These are phyloP conservation scores for Rhabdophis nuchalis DNA, from an alignment of 2,797 vertebrate species.

Conservation along the genomic window DNA sequence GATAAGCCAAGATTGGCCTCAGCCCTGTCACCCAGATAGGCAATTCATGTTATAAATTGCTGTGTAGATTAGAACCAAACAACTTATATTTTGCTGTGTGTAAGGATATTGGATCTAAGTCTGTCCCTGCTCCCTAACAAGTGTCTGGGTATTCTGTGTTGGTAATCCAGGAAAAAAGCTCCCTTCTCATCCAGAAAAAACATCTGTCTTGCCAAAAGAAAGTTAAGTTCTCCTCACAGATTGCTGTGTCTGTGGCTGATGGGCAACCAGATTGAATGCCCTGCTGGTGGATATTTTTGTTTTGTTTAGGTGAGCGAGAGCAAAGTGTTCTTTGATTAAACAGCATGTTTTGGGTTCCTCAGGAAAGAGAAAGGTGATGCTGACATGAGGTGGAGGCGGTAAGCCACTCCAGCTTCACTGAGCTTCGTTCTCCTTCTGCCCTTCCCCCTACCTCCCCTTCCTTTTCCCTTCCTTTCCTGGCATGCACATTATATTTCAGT, in stretches of 20 bases:
- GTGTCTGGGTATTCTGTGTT: neutral
- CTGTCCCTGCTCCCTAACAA: neutral
- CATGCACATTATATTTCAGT: constrained; percentile 71
- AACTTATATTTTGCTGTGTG: neutral
- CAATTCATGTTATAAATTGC: neutral
- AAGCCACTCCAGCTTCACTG: constrained; percentile 52
- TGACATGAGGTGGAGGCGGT: constrained; percentile 10
- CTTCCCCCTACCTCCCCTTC: neutral
- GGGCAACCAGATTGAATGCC: neutral
- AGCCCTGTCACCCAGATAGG: neutral
- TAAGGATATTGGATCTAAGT: neutral
- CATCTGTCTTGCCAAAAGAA: neutral
- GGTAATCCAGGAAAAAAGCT: neutral
- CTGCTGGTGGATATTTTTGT: neutral
- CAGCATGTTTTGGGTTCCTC: neutral
- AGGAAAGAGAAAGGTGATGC: constrained; percentile 24
- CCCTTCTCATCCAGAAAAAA: neutral
- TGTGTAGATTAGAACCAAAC: neutral
- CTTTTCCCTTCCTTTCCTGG: constrained; percentile 26
- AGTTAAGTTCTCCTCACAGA: neutral
- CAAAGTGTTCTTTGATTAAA: neutral
- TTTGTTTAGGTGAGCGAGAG: neutral
- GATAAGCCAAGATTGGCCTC: neutral
- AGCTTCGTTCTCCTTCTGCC: neutral
- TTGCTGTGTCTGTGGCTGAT: neutral